These are phyloP conservation scores for Epirrhoe tristata DNA, from an alignment of 2,888 invertebrate genomes.

Conservation along the genomic window DNA sequence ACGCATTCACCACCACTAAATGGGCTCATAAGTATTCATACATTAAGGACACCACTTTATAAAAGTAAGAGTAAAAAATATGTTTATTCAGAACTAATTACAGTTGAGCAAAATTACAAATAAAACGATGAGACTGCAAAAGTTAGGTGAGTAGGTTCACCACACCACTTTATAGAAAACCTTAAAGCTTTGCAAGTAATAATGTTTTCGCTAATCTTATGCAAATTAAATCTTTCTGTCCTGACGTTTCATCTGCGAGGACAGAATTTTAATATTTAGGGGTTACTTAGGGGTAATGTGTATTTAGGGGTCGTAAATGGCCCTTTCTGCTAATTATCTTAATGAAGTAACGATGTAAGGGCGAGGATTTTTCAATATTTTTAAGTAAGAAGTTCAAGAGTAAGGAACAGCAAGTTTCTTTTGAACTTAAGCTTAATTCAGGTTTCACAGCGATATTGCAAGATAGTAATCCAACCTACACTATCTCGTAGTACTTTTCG, in stretches of 20 bases:
- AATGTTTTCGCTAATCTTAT: constrained; percentile 42
- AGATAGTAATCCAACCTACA: too few relatives aligned
- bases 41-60: background rate
- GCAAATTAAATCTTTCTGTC: constrained; percentile 40
- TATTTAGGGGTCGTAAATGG: constrained; percentile 23
- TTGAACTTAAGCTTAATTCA: too few relatives aligned
- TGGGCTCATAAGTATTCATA: too few relatives aligned
- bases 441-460: too few relatives aligned
- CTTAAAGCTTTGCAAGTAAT: constrained; percentile 26
- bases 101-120: too few relatives aligned
- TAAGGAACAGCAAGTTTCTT: too few relatives aligned
- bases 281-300: constrained; percentile 20
- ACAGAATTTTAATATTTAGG: constrained; percentile 31
- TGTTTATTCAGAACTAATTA: too few relatives aligned
- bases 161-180: constrained; percentile 3
- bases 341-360: constrained; percentile 10
- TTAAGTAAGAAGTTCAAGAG: background rate
- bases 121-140: too few relatives aligned
- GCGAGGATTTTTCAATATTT: background rate
- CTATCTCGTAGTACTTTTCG: too few relatives aligned
- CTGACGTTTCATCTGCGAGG: constrained; percentile 26
- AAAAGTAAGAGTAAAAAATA: too few relatives aligned
- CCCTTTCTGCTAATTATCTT: constrained; percentile 22
- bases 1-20: too few relatives aligned
- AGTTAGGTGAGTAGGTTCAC: too few relatives aligned